Conservation (phyloP, 2,888 invertebrate genomes). For the Smittia aterrima region DNA sequence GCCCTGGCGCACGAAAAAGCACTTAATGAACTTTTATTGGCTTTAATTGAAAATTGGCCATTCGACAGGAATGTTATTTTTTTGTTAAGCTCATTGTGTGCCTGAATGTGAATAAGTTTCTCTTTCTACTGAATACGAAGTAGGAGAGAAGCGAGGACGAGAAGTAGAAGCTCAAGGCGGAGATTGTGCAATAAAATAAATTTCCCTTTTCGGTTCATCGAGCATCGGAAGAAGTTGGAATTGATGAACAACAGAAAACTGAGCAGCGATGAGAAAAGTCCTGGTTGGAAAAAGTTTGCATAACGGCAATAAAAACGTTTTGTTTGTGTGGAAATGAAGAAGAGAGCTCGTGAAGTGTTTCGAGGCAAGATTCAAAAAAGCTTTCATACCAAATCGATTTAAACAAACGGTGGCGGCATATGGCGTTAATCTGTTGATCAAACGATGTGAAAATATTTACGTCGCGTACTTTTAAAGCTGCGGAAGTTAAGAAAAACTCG, state of each 20-base stretch:
- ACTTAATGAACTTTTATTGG: conserved; percentile 8
- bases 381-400: background rate
- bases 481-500: too few species aligned
- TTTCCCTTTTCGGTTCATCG: background rate
- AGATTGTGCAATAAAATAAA: background rate
- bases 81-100: background rate
- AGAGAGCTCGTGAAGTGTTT: background rate
- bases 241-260: background rate
- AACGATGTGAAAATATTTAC: background rate
- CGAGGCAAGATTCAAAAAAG: too few species aligned
- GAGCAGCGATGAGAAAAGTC: background rate
- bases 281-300: too few species aligned
- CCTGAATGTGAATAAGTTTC: background rate
- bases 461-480: too few species aligned
- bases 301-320: too few species aligned
- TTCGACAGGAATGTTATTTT: background rate
- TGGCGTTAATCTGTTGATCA: background rate
- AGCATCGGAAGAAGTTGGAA: background rate
- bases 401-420: background rate
- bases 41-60: conserved; percentile 16
- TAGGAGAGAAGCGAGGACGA: background rate
- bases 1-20: background rate
- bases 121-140: background rate
- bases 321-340: background rate
- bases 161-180: background rate